phyloP scores from a whole-genome alignment of 2,888 invertebrate species.

The Octonoba sinensis region DNA sequence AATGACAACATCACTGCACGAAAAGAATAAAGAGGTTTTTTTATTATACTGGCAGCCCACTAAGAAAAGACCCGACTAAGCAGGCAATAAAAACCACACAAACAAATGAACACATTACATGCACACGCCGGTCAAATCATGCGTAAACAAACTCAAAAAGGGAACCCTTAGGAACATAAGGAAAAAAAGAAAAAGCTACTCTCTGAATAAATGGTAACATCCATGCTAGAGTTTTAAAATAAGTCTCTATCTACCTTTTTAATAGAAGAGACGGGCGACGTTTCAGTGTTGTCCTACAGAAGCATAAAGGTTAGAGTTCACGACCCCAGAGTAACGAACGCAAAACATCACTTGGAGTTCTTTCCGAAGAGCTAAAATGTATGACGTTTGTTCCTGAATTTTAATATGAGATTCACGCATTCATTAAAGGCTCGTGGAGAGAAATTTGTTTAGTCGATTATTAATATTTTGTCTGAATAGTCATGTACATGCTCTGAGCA shows the following conservation, averaged over 20 bases:
- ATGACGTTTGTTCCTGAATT: neutral
- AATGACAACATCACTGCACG: neutral
- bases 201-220: neutral
- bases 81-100: constrained; percentile 4
- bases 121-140: constrained; percentile 9
- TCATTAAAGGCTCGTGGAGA: no score
- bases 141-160: neutral
- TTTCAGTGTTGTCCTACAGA: neutral
- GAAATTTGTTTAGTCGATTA: no score
- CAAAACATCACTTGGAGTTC: constrained; percentile 12
- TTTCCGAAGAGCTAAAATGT: neutral
- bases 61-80: neutral
- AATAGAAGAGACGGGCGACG: neutral
- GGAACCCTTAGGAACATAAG: neutral
- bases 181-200: neutral
- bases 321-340: constrained; percentile 9
- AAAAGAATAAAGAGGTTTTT: neutral
- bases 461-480: no score
- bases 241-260: constrained; percentile 4
- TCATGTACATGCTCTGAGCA: no score
- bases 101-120: constrained; percentile 3
- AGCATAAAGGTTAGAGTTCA: constrained; percentile 23
- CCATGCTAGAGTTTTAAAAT: constrained; percentile 4
- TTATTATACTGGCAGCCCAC: neutral
- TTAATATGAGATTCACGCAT: no score